These are phyloP conservation scores for Verasper variegatus DNA, from an alignment of 2,113 vertebrate species.

Conservation along the genomic window DNA sequence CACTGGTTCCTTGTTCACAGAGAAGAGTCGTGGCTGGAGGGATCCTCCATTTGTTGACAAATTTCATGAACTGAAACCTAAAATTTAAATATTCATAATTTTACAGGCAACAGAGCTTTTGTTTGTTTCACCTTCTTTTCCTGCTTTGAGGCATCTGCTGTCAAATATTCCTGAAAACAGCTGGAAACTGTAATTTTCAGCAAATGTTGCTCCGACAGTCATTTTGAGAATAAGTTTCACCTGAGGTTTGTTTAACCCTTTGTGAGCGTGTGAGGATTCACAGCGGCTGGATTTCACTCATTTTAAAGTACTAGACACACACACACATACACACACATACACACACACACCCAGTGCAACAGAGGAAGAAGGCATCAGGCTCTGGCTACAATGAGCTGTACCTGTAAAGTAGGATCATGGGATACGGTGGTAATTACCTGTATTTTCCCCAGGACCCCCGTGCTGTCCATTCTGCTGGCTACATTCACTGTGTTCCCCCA, in stretches of 20 bases:
- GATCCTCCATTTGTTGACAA: too few species aligned
- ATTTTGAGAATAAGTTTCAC: not conserved
- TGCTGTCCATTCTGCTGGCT: slow-evolving; percentile 98
- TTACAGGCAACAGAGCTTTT: too few species aligned
- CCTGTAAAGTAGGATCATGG: not conserved
- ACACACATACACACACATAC: not conserved
- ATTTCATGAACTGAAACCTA: too few species aligned
- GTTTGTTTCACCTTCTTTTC: not conserved
- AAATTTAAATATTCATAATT: too few species aligned
- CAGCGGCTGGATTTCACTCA: not conserved
- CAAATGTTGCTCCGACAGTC: not conserved
- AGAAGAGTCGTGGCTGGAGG: too few species aligned
- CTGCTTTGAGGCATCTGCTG: not conserved
- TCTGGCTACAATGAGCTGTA: too few species aligned
- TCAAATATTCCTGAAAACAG: not conserved
- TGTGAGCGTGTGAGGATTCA: not conserved
- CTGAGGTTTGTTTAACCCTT: not conserved
- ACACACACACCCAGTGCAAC: too few species aligned
- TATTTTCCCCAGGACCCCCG: slow-evolving; percentile 95
- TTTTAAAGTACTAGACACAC: not conserved
- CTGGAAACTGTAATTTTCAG: not conserved
- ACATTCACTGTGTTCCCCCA: slow-evolving; percentile 99
- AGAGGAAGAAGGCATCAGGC: too few species aligned
- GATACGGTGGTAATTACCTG: slow-evolving; percentile 81
- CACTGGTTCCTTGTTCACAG: too few species aligned